Conservation (phyloP, 23 tunicate species). For the Ciona savignyi region DNA sequence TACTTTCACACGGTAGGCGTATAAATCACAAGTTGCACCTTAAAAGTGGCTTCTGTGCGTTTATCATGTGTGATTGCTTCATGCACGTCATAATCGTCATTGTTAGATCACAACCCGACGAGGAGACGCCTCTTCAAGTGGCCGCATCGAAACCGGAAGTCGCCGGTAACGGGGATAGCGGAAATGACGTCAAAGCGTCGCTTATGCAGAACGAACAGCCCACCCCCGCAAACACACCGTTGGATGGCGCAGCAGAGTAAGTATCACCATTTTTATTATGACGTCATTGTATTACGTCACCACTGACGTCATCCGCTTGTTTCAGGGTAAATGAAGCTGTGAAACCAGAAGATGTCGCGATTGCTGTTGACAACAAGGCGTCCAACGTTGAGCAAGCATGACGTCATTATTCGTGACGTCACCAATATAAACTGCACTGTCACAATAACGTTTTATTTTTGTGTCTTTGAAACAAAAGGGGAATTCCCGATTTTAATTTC, state of each 20-base stretch:
- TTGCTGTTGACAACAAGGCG: not conserved
- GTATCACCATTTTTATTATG: too few relatives aligned
- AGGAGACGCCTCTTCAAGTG: not conserved
- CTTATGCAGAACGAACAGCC: conserved; percentile 8
- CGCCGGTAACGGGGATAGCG: not conserved
- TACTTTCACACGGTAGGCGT: too few relatives aligned
- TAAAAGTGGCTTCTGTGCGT: too few relatives aligned
- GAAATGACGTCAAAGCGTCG: conserved; percentile 1
- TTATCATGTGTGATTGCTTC: too few relatives aligned
- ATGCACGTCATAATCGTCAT: not conserved
- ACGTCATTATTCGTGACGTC: not conserved
- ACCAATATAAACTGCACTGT: not conserved
- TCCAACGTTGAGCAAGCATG: not conserved
- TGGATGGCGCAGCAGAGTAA: not conserved
- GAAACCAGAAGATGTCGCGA: not conserved
- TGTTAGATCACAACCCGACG: not conserved
- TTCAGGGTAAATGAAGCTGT: not conserved
- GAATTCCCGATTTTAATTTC: not conserved
- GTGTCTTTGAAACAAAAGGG: not conserved
- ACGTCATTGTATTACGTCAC: not conserved
- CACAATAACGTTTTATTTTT: not conserved
- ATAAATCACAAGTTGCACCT: too few relatives aligned
- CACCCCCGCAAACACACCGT: conserved; percentile 3
- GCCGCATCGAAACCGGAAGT: not conserved
- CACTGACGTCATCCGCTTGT: not conserved